Base-by-base conservation (phyloP, 2,888 invertebrate genomes). In the Andricus quercusramuli region DNA sequence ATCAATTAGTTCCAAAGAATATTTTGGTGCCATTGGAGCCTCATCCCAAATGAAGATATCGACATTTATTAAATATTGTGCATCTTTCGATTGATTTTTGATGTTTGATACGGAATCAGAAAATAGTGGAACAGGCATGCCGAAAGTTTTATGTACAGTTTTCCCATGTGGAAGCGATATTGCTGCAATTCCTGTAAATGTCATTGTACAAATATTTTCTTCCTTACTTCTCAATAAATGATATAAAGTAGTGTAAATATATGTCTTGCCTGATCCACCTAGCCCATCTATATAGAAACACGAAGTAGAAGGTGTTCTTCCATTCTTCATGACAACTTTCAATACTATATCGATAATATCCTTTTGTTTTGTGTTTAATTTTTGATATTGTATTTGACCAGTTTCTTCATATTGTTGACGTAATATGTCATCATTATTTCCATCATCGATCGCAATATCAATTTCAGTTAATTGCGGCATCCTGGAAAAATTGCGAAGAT, bases 261-360 rank as follows among this genome's bases (percentile, higher is more conserved):
- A 93, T 4, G 93, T 93, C 86, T 93, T 93, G 3, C 92, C 93
- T 29, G 91, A 90, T 25, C 93, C 93, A 8, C 91, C 93, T 2
- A 93, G 91, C 20, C 91, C 93, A 85, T 93, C 93, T 25, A 84
- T 82, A 37, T 83, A 86, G 22, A 83, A 77, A 62, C 77, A 82
- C 37, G 66, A 37, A 47, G 15, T 47, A 66, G 29, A 29, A 29
- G 29, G 29, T 29, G n/a, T n/a, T 37, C 1, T 37, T 37, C 41
- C 3, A n/a, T 66, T 66, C 3, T 11, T 37, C 37, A 41, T n/a
- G 37, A 41, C 37, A 66, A 11, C 66, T 41, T 41, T 66, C 9
- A 66, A 37, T 37, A 66, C n/a, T 37, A 1, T n/a, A 20, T 66
- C 41, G 37, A 66, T n/a, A 37, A 66, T 41, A 41, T 66, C n/a